Conservation (phyloP, 2,797 vertebrate species). For the Anguilla marmorata region DNA sequence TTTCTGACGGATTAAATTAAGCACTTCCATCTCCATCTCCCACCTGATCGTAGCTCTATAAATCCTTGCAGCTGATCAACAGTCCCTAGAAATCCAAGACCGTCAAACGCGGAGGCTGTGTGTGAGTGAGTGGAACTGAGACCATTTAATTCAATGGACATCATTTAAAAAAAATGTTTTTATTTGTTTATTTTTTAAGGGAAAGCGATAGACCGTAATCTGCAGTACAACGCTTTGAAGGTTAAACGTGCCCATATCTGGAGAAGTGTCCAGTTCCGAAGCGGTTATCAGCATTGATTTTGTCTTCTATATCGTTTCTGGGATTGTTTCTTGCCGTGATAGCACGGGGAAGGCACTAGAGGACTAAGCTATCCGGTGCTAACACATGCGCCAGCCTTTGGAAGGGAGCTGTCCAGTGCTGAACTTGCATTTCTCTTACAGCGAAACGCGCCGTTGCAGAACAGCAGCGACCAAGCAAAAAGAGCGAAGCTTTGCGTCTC, state of each 20-base stretch:
- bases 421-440: slow-evolving; percentile 70
- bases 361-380: slow-evolving; percentile 46
- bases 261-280: slow-evolving; percentile 37
- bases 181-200: slow-evolving; percentile 22
- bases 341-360: slow-evolving; percentile 28
- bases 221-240: slow-evolving; percentile 38
- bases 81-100: slow-evolving; percentile 70
- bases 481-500: slow-evolving; percentile 40
- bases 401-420: slow-evolving; percentile 80
- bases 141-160: slow-evolving; percentile 16
- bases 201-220: slow-evolving; percentile 23
- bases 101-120: slow-evolving; percentile 60
- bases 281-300: slow-evolving; percentile 37
- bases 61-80: slow-evolving; percentile 79
- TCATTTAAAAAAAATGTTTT: slow-evolving; percentile 20
- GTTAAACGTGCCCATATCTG: slow-evolving; percentile 50
- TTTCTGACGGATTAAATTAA: slow-evolving; percentile 84
- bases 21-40: slow-evolving; percentile 75
- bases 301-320: slow-evolving; percentile 39
- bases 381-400: slow-evolving; percentile 22
- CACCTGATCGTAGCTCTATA: slow-evolving; percentile 74
- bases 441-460: slow-evolving; percentile 40
- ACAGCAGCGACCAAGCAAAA: slow-evolving; percentile 30
- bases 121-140: slow-evolving; percentile 45
- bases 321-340: slow-evolving; percentile 2